Evolutionary conservation across 2,797 vertebrate species (phyloP).

Genomic region (Pitangus sulphuratus): DNA sequence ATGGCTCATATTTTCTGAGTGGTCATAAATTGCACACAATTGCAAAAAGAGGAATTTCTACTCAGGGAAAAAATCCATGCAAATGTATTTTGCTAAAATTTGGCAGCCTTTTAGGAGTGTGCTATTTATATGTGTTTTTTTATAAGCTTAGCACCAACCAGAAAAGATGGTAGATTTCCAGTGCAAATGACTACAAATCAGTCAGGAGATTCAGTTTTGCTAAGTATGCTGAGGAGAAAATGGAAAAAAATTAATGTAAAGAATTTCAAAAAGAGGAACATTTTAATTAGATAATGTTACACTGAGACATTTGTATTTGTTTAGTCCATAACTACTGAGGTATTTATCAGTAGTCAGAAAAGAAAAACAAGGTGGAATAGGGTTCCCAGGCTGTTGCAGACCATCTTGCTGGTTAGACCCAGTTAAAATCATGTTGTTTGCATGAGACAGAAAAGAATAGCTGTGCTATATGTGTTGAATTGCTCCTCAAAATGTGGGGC

Average conservation of each 20-base stretch:
- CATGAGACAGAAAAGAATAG: not conserved
- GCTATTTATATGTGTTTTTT: not conserved
- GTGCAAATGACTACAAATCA: not conserved
- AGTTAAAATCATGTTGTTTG: not conserved
- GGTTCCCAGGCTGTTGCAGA: not conserved
- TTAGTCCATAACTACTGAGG: not conserved
- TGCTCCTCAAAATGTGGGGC: not conserved
- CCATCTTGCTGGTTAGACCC: not conserved
- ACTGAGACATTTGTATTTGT: not conserved
- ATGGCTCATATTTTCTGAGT: slow-evolving; percentile 44
- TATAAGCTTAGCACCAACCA: not conserved
- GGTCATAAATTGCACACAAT: slow-evolving; percentile 39
- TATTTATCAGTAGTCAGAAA: not conserved
- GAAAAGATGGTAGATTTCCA: not conserved
- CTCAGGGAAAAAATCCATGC: slow-evolving; percentile 45
- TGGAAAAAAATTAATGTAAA: not conserved
- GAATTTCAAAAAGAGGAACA: not conserved
- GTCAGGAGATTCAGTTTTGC: not conserved
- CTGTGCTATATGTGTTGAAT: not conserved
- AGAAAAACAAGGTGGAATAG: not conserved
- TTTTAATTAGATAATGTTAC: not conserved
- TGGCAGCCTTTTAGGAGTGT: not conserved
- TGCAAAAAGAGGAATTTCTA: slow-evolving; percentile 42
- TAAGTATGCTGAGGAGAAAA: not conserved
- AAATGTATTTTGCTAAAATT: slow-evolving; percentile 42